Conservation (phyloP, 2,888 invertebrate species). For the Mesodorylaimus sp. region DNA sequence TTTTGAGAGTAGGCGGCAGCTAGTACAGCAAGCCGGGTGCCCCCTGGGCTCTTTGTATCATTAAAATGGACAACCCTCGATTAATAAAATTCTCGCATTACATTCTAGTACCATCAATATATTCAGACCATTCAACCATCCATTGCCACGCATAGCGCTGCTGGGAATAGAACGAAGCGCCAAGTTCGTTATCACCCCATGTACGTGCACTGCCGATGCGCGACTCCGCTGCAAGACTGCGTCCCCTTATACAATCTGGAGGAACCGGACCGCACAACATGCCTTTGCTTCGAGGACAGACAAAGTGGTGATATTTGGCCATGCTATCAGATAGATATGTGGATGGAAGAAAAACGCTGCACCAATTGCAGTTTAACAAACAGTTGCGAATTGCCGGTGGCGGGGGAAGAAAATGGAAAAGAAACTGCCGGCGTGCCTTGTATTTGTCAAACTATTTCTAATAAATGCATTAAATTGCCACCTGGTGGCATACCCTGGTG, state of each 20-base stretch:
- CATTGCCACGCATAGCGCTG: too few species aligned
- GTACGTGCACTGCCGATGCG: constrained; percentile 4
- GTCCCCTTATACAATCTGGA: neutral
- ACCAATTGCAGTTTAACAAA: constrained; percentile 23
- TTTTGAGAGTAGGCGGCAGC: too few species aligned
- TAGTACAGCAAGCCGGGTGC: neutral
- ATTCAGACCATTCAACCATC: too few species aligned
- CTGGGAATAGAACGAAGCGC: neutral
- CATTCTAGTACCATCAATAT: too few species aligned
- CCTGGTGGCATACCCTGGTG: neutral
- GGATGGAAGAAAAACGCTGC: too few species aligned
- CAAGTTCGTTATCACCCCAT: constrained; percentile 6
- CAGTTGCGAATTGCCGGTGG: constrained; percentile 24
- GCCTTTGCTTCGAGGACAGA: constrained; percentile 2
- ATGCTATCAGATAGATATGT: constrained; percentile 4
- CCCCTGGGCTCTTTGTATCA: too few species aligned
- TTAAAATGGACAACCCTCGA: too few species aligned
- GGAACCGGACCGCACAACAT: constrained; percentile 3
- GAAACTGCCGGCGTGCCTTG: constrained; percentile 14
- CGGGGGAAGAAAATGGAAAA: constrained; percentile 12
- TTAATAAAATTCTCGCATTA: too few species aligned
- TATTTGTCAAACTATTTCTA: constrained; percentile 26
- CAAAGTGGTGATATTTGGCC: neutral
- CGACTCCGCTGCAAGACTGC: neutral
- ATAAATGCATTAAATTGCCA: constrained; percentile 13